Conservation (phyloP, 2,888 invertebrate genomes). For the Tetramorium bicarinatum region DNA sequence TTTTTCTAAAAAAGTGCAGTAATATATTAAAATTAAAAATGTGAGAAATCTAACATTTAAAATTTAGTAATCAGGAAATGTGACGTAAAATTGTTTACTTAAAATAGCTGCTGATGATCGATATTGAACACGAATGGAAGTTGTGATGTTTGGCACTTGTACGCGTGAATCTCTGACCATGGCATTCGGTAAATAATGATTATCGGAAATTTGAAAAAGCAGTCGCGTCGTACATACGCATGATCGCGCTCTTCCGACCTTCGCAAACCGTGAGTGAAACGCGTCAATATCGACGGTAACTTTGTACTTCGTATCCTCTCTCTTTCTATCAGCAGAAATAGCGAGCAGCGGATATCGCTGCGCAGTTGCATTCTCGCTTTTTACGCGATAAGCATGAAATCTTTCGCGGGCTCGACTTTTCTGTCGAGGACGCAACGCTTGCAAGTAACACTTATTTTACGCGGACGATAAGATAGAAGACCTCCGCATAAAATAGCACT, state of each 20-base stretch:
- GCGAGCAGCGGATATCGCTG: conserved; percentile 31
- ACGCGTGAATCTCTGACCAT: conserved; percentile 25
- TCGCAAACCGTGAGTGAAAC: conserved; percentile 25
- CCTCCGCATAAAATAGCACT: not conserved
- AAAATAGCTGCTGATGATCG: not conserved
- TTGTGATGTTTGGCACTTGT: not conserved
- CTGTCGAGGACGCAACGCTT: conserved; percentile 13
- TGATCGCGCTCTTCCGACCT: conserved; percentile 37
- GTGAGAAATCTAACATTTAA: not conserved
- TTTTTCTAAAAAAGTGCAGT: not conserved
- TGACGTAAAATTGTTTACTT: not conserved
- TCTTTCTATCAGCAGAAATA: conserved; percentile 36
- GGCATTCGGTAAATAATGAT: conserved; percentile 42
- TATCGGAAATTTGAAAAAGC: conserved; percentile 48
- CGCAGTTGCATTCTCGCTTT: conserved; percentile 47
- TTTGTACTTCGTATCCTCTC: conserved; percentile 47
- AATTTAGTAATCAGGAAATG: not conserved
- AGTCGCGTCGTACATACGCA: conserved; percentile 2
- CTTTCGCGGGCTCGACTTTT: conserved; percentile 43
- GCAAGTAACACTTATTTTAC: conserved; percentile 34
- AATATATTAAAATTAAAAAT: conserved; percentile 12
- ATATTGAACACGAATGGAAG: not conserved
- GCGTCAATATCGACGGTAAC: conserved; percentile 45
- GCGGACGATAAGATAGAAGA: conserved; percentile 40
- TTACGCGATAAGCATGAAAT: conserved; percentile 51